These are phyloP conservation scores for Mallotus villosus DNA, from an alignment of 2,797 vertebrate genomes.

Conservation along the genomic window DNA sequence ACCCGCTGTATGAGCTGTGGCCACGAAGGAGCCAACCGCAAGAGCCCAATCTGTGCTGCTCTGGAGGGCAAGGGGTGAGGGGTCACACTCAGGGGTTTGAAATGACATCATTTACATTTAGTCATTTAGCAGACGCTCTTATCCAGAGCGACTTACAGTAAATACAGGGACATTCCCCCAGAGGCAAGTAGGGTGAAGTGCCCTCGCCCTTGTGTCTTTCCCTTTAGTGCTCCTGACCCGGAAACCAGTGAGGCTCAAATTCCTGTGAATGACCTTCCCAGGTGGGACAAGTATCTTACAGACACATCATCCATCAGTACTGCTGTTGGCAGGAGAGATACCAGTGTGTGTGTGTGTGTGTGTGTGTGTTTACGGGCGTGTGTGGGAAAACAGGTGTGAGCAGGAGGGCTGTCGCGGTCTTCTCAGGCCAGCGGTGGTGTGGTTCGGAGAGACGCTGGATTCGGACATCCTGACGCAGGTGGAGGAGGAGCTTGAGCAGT, in stretches of 20 bases:
- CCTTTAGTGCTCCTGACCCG: slow-evolving; percentile 84
- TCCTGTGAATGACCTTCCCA: slow-evolving; percentile 83
- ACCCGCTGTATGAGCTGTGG: slow-evolving; percentile 90
- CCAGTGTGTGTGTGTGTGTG: slow-evolving; percentile 1
- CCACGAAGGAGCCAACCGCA: slow-evolving; percentile 81
- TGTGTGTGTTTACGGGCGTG: slow-evolving; percentile 31
- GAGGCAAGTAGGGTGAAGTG: too few relatives aligned
- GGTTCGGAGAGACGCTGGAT: slow-evolving; percentile 95
- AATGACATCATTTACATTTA: background rate
- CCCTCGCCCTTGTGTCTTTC: too few relatives aligned
- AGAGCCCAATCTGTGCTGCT: slow-evolving; percentile 88
- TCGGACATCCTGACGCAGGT: slow-evolving; percentile 77
- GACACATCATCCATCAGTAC: background rate
- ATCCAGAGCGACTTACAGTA: too few relatives aligned
- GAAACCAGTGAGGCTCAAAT: slow-evolving; percentile 79
- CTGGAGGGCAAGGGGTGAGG: slow-evolving; percentile 91
- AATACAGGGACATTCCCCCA: too few relatives aligned
- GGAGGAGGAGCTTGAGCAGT: slow-evolving; percentile 84
- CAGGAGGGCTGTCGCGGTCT: slow-evolving; percentile 80
- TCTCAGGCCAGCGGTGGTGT: slow-evolving; percentile 91
- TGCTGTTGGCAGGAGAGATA: background rate
- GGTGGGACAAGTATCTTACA: slow-evolving; percentile 64
- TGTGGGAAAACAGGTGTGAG: slow-evolving; percentile 79
- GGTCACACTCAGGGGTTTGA: background rate
- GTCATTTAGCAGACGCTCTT: too few relatives aligned